These are phyloP conservation scores for Poecile atricapillus DNA, from an alignment of 2,113 vertebrate genomes.

Conservation along the genomic window DNA sequence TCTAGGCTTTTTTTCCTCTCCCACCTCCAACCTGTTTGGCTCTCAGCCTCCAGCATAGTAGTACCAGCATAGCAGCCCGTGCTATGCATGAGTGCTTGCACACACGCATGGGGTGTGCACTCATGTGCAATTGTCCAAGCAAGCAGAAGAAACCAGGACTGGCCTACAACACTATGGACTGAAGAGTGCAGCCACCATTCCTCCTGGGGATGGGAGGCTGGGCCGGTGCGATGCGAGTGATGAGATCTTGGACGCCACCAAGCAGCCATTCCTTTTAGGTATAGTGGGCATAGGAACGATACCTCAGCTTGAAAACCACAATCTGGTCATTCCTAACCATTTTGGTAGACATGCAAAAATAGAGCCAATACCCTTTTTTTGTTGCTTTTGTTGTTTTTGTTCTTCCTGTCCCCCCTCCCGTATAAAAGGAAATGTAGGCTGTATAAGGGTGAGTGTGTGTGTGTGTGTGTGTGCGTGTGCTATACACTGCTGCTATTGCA, in stretches of 20 bases:
- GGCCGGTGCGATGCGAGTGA: background rate
- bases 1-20: background rate
- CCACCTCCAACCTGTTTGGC: background rate
- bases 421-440: background rate
- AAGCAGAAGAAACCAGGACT: slow-evolving; percentile 10
- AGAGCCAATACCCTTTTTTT: background rate
- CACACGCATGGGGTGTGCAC: rapidly evolving
- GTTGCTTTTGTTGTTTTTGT: background rate
- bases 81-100: background rate
- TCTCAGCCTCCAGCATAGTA: background rate
- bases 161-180: background rate
- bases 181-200: background rate
- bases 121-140: background rate
- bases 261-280: background rate
- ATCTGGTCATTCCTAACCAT: background rate
- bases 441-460: background rate
- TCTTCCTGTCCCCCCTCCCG: background rate
- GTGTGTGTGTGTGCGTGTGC: background rate
- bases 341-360: background rate
- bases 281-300: background rate
- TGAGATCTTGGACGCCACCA: background rate
- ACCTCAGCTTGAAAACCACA: background rate
- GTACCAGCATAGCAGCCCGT: background rate
- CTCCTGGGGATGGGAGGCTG: background rate
- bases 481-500: background rate